Evolutionary conservation across 2,797 vertebrate species (phyloP), one percentile per base, ranked within the genome.

Genomic region (Crypturellus tataupa): DNA sequence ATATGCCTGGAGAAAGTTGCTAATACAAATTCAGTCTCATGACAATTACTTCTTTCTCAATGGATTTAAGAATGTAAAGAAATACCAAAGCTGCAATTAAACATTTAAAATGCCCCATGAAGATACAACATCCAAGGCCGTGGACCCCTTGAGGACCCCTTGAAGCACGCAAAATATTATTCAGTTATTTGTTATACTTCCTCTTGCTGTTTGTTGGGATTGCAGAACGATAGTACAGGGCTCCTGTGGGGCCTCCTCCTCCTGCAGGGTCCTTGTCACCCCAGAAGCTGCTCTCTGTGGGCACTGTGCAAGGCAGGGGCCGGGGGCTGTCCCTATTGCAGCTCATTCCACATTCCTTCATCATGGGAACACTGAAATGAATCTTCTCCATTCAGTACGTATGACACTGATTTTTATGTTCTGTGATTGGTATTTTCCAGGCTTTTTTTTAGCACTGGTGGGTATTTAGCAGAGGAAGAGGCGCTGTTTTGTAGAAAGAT

Each of bases 121-220:
- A 65, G 9, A 9, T 35, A 17, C 12, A 77, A 23, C 17, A 14
- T 8, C 9, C 0, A 1, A 40, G 7, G 64, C 9, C 59, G 33
- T 65, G 77, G 58, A 35, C 53, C 10, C 12, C 6, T 11, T 82
- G 33, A n/a, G 59, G 4, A 9, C 31, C 31, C 23, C 7, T 8
- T 19, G 51, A 89, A 81, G 10, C 7, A 18, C 5, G 25, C 35
- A 73, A 60, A 82, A 71, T 56, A 11, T 33, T 53, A 46, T 80
- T 80, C 25, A 60, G 6, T 10, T 70, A 3, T 53, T 75, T 59
- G 33, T 39, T 39, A 24, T 17, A 25, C 39, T 62, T 55, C n/a
- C n/a, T 42, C 24, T 19, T n/a, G 14, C 40, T 75, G 25, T 72
- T 72, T 87, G 10, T 40, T 14, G 40, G 33, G 12, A 21, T 37